Base-by-base conservation (phyloP, 2,797 vertebrate genomes). In the Enteromius argenteus region DNA sequence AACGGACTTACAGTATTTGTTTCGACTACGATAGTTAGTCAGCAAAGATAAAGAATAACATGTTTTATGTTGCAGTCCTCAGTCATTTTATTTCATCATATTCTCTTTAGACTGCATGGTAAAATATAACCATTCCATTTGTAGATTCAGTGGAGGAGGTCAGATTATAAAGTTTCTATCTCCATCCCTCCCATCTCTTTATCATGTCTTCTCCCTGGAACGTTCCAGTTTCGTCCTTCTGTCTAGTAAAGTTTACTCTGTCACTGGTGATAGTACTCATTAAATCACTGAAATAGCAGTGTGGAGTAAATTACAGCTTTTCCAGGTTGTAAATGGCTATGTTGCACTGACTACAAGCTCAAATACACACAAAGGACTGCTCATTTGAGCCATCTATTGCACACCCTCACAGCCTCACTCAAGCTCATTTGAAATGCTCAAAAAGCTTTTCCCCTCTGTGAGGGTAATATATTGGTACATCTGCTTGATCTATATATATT, bases 261-360 rank as follows among this genome's bases (percentile, higher is more conserved):
- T 85, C 84, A 68, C 71, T 35, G 53, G 49, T 81, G 79, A 86
- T 84, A 56, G 66, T 69, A 71, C 85, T 86, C 71, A 89, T 84
- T 86, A 87, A 81, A 86, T 42, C 15, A 58, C 67, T 83, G 60
- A 85, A 87, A 81, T 83, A 82, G 84, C 78, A 85, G 81, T 44
- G 56, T 42, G 37, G 81, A 85, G 79, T 81, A 81, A 81, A 85
- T 86, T 86, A 87, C 78, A 84, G 81, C 79, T 64, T 85, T 84
- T 80, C 81, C 46, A 64, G 74, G 51, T 79, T 75, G 44, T 75
- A 73, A 84, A 79, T 84, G 64, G 49, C 39, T 42, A 81, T 76
- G 74, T 71, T 79, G 66, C 30, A 8, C 60, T 84, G 51, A 69
- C 51, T 62, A 27, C 79, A 71, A 27, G 64, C 73, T 71, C 32